Percentiles rank a stretch among this genome's conserved stretches.
Evolutionary conservation across 2,888 invertebrate species (phyloP).

Genomic region (Pocota personata): DNA sequence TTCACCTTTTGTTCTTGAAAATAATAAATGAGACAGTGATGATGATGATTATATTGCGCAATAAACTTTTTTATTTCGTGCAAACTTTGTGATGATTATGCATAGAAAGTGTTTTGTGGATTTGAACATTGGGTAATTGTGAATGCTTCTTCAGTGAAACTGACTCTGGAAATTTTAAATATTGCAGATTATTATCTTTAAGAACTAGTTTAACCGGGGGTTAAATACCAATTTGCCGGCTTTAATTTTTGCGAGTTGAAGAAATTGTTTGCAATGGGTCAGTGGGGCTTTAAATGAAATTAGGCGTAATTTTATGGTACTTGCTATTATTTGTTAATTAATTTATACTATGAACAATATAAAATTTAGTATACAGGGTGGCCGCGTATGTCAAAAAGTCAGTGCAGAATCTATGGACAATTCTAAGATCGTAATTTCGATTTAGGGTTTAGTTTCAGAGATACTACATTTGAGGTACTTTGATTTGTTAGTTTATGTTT

Average conservation of each 20-base stretch:
- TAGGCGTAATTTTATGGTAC: too few relatives aligned
- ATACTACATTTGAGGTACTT: too few relatives aligned
- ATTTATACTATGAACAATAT: too few relatives aligned
- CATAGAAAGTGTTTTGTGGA: slow-evolving; percentile 3
- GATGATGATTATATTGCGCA: slow-evolving; percentile 43
- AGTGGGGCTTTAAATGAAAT: too few relatives aligned
- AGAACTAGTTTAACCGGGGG: background rate
- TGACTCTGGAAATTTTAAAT: background rate
- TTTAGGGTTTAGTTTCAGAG: too few relatives aligned
- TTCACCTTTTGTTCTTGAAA: slow-evolving; percentile 65
- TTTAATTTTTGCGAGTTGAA: background rate
- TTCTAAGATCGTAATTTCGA: too few relatives aligned
- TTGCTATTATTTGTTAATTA: too few relatives aligned
- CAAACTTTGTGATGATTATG: slow-evolving; percentile 21
- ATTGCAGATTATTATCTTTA: background rate
- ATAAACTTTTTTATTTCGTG: background rate
- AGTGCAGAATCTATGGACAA: too few relatives aligned
- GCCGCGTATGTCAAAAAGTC: too few relatives aligned
- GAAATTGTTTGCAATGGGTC: background rate
- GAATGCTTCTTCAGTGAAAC: background rate
- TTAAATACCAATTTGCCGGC: background rate
- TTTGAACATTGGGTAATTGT: background rate
- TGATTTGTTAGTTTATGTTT: too few relatives aligned
- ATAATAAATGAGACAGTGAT: slow-evolving; percentile 28
- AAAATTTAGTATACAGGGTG: too few relatives aligned